Base-by-base conservation (phyloP, 2,797 vertebrate genomes). In the Sebastiscus albofasciatus region DNA sequence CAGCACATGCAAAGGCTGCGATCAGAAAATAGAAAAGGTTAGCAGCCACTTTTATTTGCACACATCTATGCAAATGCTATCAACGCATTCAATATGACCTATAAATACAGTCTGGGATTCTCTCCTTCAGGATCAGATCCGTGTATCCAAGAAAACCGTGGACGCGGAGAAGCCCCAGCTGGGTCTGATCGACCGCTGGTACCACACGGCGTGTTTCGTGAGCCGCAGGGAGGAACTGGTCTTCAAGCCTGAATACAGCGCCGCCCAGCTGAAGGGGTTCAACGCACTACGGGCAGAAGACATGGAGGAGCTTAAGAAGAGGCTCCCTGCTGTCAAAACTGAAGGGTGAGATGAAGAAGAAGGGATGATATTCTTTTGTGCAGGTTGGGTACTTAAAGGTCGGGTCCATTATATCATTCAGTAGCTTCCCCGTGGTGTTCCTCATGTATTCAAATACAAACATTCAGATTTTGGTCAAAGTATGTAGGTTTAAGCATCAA, bases 181-280 rank as follows among this genome's bases (percentile, higher is more conserved):
- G 92, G 98, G 99, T 24, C 95, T 99, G 95, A 99, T 99, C 0
- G 98, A 99, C 92, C 98, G 98, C 90, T 99, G 99, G 99, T 99
- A 99, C 95, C 99, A 99, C 91, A 97, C 96, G 0, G 89, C 92
- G 33, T 99, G 98, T 93, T 99, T 99, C 0, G 96, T 98, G 87
- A 94, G 94, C 86, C 94, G 92, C 52, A 94, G 98, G 8, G 97
- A 97, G 8, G 97, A 98, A 49, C 96, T 99, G 88, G 95, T 90
- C 54, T 99, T 99, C 85, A 97, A 97, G 72, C 92, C 96, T 0
- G 95, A 94, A 0, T 99, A 97, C 5, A 97, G 72, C 10, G 98
- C 96, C 0, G 36, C 94, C 22, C 98, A 98, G 91, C 94, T 99
- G 42, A 97, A 97, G 88, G 98, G 98, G 22, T 99, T 99, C 80